A percentile compares a stretch with the other conserved stretches of the same genome.
Evolutionary conservation across 2,888 invertebrate species (phyloP).

Genomic region (Drosophila eohydei): DNA sequence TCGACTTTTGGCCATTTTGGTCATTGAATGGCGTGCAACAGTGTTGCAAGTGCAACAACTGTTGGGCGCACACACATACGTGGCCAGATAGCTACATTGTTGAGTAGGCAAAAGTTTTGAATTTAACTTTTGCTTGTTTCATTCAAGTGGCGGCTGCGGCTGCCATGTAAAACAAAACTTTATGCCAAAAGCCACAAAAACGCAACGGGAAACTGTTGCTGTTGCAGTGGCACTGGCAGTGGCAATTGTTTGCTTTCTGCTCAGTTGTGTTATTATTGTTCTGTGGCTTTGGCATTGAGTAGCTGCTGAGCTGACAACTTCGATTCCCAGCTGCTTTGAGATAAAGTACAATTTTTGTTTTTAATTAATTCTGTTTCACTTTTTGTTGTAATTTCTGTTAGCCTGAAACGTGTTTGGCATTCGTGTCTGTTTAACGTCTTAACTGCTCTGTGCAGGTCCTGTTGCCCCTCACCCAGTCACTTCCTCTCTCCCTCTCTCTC

Average conservation of each 20-base stretch:
- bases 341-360: constrained; percentile 68
- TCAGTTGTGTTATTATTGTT: constrained; percentile 52
- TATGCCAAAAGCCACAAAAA: constrained; percentile 38
- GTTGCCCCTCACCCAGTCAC: neutral
- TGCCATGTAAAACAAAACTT: constrained; percentile 67
- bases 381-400: constrained; percentile 12
- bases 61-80: constrained; percentile 6
- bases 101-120: constrained; percentile 63
- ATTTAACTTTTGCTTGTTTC: constrained; percentile 74
- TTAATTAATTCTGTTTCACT: constrained; percentile 71
- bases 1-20: constrained; percentile 32
- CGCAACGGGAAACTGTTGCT: constrained; percentile 42
- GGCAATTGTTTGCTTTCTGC: constrained; percentile 26
- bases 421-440: constrained; percentile 70
- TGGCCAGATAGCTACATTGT: constrained; percentile 37
- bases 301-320: constrained; percentile 45
- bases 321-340: constrained; percentile 17
- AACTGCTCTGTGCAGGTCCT: constrained; percentile 7
- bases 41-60: constrained; percentile 43
- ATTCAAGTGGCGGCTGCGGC: constrained; percentile 60
- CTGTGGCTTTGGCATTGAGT: constrained; percentile 38
- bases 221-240: constrained; percentile 14
- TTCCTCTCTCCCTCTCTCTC: constrained; percentile 9
- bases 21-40: constrained; percentile 41
- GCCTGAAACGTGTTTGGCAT: constrained; percentile 61